Conservation (phyloP, 1,140 invertebrate species). For the Drosophila ercepeae region DNA sequence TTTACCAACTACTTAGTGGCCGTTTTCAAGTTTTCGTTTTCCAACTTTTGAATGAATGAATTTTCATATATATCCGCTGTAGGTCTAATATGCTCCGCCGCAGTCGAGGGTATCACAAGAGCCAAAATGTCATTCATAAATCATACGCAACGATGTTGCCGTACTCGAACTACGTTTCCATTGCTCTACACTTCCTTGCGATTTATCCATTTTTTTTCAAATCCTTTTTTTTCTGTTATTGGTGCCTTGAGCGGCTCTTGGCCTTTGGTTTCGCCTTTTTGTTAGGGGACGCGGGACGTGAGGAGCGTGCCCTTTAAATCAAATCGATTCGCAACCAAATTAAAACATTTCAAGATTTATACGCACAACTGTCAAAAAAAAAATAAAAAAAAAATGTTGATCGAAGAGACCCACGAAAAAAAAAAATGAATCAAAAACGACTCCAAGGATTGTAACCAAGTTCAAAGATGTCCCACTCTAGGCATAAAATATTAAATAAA, state of each 20-base stretch:
- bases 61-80: too few species aligned
- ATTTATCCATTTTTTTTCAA: slow-evolving; percentile 16
- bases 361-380: slow-evolving; percentile 83
- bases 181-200: slow-evolving; percentile 49
- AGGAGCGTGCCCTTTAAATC: slow-evolving; percentile 67
- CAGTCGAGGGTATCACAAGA: slow-evolving; percentile 27
- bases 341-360: slow-evolving; percentile 84
- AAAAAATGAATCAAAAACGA: too few species aligned
- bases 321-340: slow-evolving; percentile 83
- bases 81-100: too few species aligned
- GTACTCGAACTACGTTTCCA: slow-evolving; percentile 54
- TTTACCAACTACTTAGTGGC: neutral
- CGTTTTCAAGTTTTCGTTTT: neutral
- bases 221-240: slow-evolving; percentile 17
- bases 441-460: too few species aligned
- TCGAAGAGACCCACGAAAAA: too few species aligned
- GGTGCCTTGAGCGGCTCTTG: neutral
- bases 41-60: too few species aligned
- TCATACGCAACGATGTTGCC: slow-evolving; percentile 76
- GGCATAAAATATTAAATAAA: too few species aligned
- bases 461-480: too few species aligned
- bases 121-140: slow-evolving; percentile 81
- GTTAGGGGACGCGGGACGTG: slow-evolving; percentile 2
- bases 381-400: too few species aligned
- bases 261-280: neutral